A percentile compares a stretch with the other conserved stretches of the same genome.
phyloP scores from a whole-genome alignment of 2,888 invertebrate genomes.

The Lithosia quadra region DNA sequence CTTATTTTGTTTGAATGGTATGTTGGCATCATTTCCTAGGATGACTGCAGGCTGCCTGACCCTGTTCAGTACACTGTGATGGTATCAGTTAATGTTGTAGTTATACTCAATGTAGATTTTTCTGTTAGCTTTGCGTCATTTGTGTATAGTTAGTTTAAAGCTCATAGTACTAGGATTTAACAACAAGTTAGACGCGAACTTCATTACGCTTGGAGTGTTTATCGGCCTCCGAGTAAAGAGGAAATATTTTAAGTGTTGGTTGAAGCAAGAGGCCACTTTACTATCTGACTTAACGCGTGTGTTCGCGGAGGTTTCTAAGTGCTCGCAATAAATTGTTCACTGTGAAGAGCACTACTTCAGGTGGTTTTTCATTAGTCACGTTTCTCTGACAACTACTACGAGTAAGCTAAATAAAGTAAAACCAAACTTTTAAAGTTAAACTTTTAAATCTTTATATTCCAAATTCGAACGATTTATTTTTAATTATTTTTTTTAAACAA shows the following conservation, averaged over 20 bases:
- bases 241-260: conserved; percentile 58
- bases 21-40: too few species aligned
- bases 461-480: too few species aligned
- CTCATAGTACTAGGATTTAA: not conserved
- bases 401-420: conserved; percentile 19
- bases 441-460: too few species aligned
- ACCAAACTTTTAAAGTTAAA: not conserved
- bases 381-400: conserved; percentile 58
- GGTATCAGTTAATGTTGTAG: too few species aligned
- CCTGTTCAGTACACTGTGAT: too few species aligned
- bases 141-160: not conserved
- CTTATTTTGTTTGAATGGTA: too few species aligned
- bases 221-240: conserved; percentile 37
- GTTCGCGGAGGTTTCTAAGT: conserved; percentile 74
- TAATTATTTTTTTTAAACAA: too few species aligned
- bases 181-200: conserved; percentile 22
- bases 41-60: too few species aligned
- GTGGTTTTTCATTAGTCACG: conserved; percentile 75
- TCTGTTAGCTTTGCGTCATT: too few species aligned
- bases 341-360: conserved; percentile 72
- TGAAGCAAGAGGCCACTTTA: conserved; percentile 61
- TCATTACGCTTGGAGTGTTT: conserved; percentile 32
- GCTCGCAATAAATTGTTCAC: conserved; percentile 76
- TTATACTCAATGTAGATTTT: too few species aligned
- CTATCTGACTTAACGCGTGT: conserved; percentile 65